Conservation (phyloP, 2,888 invertebrate genomes). For the Rugalucina vietnamica region DNA sequence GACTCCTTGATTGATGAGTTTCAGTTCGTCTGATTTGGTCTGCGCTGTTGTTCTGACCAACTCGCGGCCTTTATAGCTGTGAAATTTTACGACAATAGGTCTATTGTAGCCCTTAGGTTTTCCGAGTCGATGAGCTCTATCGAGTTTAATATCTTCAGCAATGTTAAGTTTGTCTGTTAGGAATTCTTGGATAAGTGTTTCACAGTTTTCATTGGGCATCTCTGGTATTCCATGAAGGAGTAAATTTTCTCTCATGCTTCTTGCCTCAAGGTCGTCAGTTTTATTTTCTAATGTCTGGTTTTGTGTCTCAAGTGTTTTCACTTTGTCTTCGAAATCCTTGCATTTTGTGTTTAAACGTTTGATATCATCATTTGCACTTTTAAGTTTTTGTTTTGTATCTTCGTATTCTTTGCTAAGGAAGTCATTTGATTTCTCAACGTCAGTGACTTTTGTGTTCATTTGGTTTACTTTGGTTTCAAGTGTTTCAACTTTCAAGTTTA, state of each 20-base stretch:
- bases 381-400: constrained; percentile 8
- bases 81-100: constrained; percentile 17
- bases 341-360: not conserved
- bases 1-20: not conserved
- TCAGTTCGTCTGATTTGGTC: not conserved
- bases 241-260: constrained; percentile 12
- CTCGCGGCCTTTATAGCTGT: constrained; percentile 9
- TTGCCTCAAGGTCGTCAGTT: not conserved
- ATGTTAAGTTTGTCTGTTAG: not conserved
- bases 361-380: not conserved
- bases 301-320: not conserved
- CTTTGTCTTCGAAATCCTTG: constrained; percentile 1
- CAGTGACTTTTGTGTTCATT: not conserved
- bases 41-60: not conserved
- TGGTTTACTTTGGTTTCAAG: not conserved
- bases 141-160: not conserved
- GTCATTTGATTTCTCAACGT: not conserved
- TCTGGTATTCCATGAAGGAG: constrained; percentile 4
- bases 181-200: not conserved
- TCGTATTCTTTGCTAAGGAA: not conserved
- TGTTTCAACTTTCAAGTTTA: not conserved
- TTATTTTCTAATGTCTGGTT: not conserved
- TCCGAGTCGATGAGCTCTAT: not conserved
- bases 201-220: constrained; percentile 9
- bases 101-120: not conserved